Evolutionary conservation across 2,888 invertebrate species (phyloP).

Genomic region (Brassicogethes aeneus): DNA sequence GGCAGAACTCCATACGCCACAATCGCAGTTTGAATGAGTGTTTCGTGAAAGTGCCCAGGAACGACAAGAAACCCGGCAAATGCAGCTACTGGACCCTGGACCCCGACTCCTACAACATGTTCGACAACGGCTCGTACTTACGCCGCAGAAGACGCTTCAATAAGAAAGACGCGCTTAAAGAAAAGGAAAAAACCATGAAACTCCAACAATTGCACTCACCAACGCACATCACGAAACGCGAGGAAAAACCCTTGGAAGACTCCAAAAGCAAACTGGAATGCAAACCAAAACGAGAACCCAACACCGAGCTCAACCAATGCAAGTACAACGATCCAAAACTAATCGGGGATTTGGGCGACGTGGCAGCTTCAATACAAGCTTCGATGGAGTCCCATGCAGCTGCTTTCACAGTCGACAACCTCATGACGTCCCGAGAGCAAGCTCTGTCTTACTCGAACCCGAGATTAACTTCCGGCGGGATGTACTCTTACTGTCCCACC

Average conservation of each 20-base stretch:
- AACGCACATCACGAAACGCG: constrained; percentile 32
- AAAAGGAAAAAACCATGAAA: constrained; percentile 82
- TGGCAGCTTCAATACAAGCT: constrained; percentile 35
- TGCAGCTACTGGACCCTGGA: constrained; percentile 97
- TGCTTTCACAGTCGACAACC: constrained; percentile 53
- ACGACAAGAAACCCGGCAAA: constrained; percentile 96
- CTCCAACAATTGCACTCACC: constrained; percentile 54
- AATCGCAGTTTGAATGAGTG: constrained; percentile 94
- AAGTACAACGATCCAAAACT: constrained; percentile 37
- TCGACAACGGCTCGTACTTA: constrained; percentile 93
- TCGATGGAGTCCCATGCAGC: constrained; percentile 40
- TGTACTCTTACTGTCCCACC: constrained; percentile 47
- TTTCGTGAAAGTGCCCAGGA: constrained; percentile 92
- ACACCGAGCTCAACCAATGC: constrained; percentile 47
- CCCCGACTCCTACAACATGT: constrained; percentile 94
- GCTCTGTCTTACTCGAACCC: constrained; percentile 31
- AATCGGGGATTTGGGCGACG: constrained; percentile 37
- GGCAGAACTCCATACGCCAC: constrained; percentile 96
- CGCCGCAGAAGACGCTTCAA: constrained; percentile 84
- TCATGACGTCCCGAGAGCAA: constrained; percentile 46
- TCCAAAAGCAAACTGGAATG: constrained; percentile 44
- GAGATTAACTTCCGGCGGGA: constrained; percentile 44
- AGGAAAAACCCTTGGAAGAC: constrained; percentile 43
- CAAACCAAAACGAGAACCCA: constrained; percentile 64
- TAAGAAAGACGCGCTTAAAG: constrained; percentile 82